phyloP scores from a whole-genome alignment of 2,797 vertebrate species.

The Tinamus major region DNA sequence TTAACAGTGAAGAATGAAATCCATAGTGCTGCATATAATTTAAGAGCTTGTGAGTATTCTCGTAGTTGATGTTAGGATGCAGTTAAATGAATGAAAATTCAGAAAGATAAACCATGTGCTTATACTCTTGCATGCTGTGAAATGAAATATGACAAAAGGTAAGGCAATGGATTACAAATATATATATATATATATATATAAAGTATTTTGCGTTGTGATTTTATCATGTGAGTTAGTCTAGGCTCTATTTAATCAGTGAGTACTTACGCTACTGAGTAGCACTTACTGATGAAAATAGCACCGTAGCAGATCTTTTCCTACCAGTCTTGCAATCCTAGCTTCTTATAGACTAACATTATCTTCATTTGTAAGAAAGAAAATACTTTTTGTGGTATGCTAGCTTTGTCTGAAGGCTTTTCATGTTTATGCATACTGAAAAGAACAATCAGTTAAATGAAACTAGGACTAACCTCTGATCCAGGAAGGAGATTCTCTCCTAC shows the following conservation, averaged over 20 bases:
- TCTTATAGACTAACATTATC: neutral
- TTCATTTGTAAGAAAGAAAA: neutral
- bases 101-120: neutral
- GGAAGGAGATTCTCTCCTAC: neutral
- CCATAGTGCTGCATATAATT: neutral
- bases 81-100: neutral
- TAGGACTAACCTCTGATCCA: neutral
- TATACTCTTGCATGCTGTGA: neutral
- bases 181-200: too few relatives aligned
- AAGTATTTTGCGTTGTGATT: neutral
- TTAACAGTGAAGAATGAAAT: neutral
- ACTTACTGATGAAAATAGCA: neutral
- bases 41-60: neutral
- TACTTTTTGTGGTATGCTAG: neutral
- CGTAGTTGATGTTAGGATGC: neutral
- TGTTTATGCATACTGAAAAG: neutral
- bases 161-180: neutral
- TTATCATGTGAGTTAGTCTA: neutral
- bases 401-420: neutral
- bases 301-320: neutral
- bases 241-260: neutral
- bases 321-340: neutral
- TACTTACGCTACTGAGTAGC: too few relatives aligned
- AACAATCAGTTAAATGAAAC: neutral
- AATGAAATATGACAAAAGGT: neutral